Base-by-base conservation (phyloP, 2,888 invertebrate species). In the Amphipyra tragopoginis region DNA sequence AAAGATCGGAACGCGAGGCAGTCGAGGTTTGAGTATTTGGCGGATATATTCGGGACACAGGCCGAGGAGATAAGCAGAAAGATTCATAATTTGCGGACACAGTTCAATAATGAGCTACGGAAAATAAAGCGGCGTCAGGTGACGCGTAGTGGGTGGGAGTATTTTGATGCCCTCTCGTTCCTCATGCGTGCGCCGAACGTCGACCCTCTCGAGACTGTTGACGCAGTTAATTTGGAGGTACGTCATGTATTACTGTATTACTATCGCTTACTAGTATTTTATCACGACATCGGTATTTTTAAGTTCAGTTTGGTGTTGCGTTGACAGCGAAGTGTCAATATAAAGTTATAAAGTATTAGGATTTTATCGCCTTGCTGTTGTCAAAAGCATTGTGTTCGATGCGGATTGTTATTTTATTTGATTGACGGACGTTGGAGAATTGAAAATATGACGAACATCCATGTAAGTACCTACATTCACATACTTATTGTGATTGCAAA, bases 221-320 rank as follows among this genome's bases (percentile, higher is more conserved):
- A 93, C 40, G 83, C 88, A 52, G 90, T 93, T 72, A 93, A 93
- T 79, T 81, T 93, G 38, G 93, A 87, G 92, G 93, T 93, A 83
- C 53, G 84, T 33, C 29, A 38, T 42, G 5, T 33, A 38, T 53
- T 15, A n/a, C n/a, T n/a, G n/a, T n/a, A n/a, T 29, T 15, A 33
- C 42, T 15, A 48, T 40, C 14, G 29, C 29, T 26, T 42, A 14
- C 7, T 14, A 42, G 15, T 42, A 14, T 13, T 11, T 65, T 54
- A 65, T 67, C 58, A 10, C 36, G 15, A 36, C 34, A 29, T 34
- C 8, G 34, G 1, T 47, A 14, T 57, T 66, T 42, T 45, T 33
- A 47, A 14, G 26, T 71, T 48, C 11, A n/a, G 6, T 65, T 33
- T 54, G 21, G 49, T 57, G 43, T 34, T n/a, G 36, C 36, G 34